phyloP scores from a whole-genome alignment of 2,888 invertebrate species.

The Clostera curtula region DNA sequence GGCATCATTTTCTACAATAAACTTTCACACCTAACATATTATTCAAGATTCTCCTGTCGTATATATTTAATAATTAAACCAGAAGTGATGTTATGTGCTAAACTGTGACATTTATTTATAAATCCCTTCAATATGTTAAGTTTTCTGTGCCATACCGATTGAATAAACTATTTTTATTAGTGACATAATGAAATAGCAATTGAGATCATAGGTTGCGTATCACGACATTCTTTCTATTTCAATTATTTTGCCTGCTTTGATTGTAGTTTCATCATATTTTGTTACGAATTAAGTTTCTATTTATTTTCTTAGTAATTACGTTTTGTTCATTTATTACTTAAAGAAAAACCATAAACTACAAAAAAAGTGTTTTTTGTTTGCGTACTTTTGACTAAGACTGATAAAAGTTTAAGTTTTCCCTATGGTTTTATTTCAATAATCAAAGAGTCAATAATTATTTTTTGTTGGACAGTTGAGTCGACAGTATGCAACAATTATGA shows the following conservation, averaged over 20 bases:
- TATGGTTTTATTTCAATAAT: slow-evolving; percentile 10
- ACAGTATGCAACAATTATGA: slow-evolving; percentile 31
- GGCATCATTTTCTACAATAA: slow-evolving; percentile 11
- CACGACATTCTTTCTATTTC: slow-evolving; percentile 18
- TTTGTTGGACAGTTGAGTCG: slow-evolving; percentile 24
- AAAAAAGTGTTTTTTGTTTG: slow-evolving; percentile 22
- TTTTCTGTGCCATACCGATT: slow-evolving; percentile 48
- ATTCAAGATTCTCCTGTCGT: slow-evolving; percentile 4
- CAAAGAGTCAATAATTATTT: slow-evolving; percentile 7
- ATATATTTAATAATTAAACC: not conserved
- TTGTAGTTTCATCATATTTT: slow-evolving; percentile 16
- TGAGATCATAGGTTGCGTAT: slow-evolving; percentile 16
- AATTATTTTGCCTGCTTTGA: too few species aligned
- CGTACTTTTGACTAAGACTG: slow-evolving; percentile 23
- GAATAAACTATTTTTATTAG: slow-evolving; percentile 21
- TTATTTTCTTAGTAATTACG: slow-evolving; percentile 19
- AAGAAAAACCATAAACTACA: slow-evolving; percentile 14
- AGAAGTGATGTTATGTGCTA: too few species aligned
- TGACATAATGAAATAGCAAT: slow-evolving; percentile 17
- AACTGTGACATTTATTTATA: too few species aligned
- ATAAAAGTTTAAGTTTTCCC: slow-evolving; percentile 9
- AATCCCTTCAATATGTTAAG: slow-evolving; percentile 34
- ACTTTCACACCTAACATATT: slow-evolving; percentile 4
- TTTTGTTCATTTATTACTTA: slow-evolving; percentile 24
- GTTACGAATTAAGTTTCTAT: slow-evolving; percentile 22